Conservation (phyloP, 1,140 invertebrate species). For the Heliconius hermathena region DNA sequence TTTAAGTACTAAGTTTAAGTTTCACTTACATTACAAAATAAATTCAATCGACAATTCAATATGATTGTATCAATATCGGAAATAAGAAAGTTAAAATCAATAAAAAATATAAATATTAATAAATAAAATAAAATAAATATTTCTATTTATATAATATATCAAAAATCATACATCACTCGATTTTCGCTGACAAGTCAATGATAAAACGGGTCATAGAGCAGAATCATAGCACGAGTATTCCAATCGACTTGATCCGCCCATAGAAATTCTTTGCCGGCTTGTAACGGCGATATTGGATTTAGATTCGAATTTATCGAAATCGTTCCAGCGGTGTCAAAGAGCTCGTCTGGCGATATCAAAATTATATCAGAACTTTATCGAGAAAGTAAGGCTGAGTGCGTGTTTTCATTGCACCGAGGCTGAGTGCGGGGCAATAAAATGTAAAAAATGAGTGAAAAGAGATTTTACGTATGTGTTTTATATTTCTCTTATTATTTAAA, state of each 20-base stretch:
- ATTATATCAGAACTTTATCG: constrained; percentile 75
- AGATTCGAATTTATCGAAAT: constrained; percentile 71
- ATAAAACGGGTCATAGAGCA: constrained; percentile 36
- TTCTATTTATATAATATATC: not conserved
- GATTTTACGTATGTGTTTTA: not conserved
- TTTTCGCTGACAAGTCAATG: constrained; percentile 10
- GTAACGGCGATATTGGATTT: constrained; percentile 70
- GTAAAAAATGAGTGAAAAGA: not conserved
- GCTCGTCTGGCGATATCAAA: constrained; percentile 69
- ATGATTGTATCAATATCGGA: too few species aligned
- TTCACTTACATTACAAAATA: too few species aligned
- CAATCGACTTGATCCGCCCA: constrained; percentile 52
- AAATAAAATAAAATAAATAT: not conserved
- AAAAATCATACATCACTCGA: not conserved
- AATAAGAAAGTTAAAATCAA: too few species aligned
- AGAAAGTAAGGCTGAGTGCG: constrained; percentile 49
- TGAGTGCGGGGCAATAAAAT: not conserved
- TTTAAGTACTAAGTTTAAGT: too few species aligned
- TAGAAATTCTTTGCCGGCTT: constrained; percentile 60
- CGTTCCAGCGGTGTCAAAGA: constrained; percentile 68
- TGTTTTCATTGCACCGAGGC: constrained; percentile 44
- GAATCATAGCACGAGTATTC: constrained; percentile 49
- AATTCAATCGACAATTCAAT: too few species aligned
- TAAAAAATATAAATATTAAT: not conserved
- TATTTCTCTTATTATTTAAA: not conserved